These are phyloP conservation scores for Pseudococcus viburni DNA, from an alignment of 2,888 invertebrate genomes.

Conservation along the genomic window DNA sequence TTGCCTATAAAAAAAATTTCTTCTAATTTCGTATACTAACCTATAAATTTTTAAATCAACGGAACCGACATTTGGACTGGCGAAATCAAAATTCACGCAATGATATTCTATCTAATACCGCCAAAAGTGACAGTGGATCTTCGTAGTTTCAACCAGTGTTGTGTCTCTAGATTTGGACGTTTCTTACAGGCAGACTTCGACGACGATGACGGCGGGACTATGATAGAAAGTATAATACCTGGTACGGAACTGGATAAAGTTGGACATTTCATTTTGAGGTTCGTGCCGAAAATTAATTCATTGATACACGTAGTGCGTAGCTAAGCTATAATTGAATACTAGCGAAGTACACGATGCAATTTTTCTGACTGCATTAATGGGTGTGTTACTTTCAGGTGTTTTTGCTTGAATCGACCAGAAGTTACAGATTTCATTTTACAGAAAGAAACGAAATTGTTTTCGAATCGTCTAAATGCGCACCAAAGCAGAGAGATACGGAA, in stretches of 20 bases:
- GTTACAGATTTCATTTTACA: conserved; percentile 17
- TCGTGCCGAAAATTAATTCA: not conserved
- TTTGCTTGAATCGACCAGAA: conserved; percentile 31
- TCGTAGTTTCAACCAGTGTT: conserved; percentile 51
- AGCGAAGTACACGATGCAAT: too few species aligned
- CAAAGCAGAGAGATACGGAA: not conserved
- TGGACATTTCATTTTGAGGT: conserved; percentile 61
- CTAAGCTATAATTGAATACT: too few species aligned
- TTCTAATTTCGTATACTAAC: too few species aligned
- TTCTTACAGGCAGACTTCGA: conserved; percentile 1
- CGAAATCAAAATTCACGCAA: not conserved
- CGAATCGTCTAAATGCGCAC: conserved; percentile 9
- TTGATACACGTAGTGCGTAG: too few species aligned
- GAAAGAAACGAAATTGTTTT: conserved; percentile 48
- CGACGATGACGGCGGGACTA: not conserved
- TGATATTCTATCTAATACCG: conserved; percentile 59
- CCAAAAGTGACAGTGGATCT: conserved; percentile 13
- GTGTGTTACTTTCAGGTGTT: conserved; percentile 42
- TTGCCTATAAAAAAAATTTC: too few species aligned
- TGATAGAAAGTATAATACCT: not conserved
- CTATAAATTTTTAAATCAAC: too few species aligned
- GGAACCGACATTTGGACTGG: too few species aligned
- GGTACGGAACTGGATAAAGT: conserved; percentile 58
- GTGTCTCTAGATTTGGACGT: conserved; percentile 35
- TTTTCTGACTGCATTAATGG: too few species aligned